phyloP scores from a whole-genome alignment of 2,797 vertebrate genomes.

The Eurystomus glaucurus region DNA sequence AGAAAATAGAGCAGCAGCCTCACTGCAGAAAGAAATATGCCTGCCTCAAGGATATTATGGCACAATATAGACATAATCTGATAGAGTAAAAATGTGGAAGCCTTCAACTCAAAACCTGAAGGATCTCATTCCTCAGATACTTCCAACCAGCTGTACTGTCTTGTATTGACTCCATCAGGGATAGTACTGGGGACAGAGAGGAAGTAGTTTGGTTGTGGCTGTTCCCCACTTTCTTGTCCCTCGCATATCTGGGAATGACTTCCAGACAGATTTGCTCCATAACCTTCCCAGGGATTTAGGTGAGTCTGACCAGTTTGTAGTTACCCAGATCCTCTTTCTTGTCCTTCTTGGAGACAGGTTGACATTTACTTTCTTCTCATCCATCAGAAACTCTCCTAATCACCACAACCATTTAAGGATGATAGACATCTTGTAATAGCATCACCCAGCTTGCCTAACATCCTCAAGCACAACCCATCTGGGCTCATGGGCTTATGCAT shows the following conservation, averaged over 20 bases:
- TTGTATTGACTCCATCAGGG: neutral
- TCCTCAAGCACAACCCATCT: neutral
- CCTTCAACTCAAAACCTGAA: neutral
- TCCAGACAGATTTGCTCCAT: neutral
- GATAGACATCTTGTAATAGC: neutral
- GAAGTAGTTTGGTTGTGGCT: neutral
- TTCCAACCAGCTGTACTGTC: neutral
- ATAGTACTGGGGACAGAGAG: neutral
- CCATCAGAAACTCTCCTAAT: neutral
- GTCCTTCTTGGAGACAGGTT: neutral
- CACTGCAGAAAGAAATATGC: neutral
- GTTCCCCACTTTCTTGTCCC: neutral
- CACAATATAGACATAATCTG: neutral
- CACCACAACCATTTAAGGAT: neutral
- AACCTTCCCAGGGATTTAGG: neutral
- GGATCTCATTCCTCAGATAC: neutral
- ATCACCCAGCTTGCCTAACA: neutral
- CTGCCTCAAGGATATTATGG: neutral
- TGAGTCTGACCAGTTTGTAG: neutral
- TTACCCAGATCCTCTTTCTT: neutral
- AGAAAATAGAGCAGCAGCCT: neutral
- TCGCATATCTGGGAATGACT: neutral
- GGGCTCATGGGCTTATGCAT: neutral
- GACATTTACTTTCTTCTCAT: neutral
- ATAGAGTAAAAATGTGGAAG: neutral